These are phyloP conservation scores for Dasyprocta punctata DNA, from an alignment of 2,113 vertebrate species.

Conservation along the genomic window DNA sequence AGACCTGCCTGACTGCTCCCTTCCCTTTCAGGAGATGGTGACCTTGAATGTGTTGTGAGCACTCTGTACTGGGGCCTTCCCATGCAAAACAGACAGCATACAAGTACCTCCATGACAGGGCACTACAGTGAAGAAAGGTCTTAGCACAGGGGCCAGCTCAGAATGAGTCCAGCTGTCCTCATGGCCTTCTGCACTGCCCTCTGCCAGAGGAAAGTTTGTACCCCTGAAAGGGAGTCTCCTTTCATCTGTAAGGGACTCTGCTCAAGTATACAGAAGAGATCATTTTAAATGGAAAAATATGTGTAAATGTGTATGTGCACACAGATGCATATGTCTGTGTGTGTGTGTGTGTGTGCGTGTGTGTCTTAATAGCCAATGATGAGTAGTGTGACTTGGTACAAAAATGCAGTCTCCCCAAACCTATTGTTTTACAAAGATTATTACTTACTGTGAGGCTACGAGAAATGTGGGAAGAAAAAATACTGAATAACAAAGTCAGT, in stretches of 20 bases:
- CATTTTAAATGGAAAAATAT: not conserved
- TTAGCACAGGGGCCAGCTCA: not conserved
- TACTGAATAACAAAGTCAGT: not conserved
- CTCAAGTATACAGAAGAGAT: not conserved
- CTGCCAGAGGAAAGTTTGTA: not conserved
- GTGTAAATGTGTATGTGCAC: not conserved
- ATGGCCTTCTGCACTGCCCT: fast-evolving
- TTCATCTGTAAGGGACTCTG: not conserved
- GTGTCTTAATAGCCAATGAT: not conserved
- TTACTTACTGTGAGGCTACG: not conserved
- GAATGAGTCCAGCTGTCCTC: not conserved
- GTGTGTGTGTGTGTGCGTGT: not conserved
- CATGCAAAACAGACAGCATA: not conserved
- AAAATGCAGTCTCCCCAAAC: not conserved
- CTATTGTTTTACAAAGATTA: not conserved
- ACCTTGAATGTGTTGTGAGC: not conserved
- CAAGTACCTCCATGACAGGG: not conserved
- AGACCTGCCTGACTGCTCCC: not conserved
- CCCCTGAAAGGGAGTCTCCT: not conserved
- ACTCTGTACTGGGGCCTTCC: not conserved
- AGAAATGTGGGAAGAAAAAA: not conserved
- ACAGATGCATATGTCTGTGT: not conserved
- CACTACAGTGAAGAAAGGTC: not conserved
- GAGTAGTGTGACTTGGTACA: not conserved
- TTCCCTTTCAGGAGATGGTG: not conserved